Evolutionary conservation across 2,113 vertebrate genomes (phyloP).

Genomic region (Dicaeum eximium): DNA sequence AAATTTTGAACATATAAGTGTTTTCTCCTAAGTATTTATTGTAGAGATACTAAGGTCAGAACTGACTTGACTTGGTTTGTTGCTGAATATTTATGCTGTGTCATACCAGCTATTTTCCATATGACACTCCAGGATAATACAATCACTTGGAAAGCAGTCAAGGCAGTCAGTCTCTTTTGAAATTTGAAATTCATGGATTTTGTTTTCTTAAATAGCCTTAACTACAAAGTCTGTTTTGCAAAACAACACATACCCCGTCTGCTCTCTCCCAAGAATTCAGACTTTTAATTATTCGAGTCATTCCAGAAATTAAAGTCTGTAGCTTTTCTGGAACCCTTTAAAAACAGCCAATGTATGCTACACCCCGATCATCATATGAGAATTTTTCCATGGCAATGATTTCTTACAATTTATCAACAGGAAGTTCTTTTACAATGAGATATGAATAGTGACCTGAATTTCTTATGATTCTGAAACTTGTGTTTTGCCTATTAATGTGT

Average conservation of each 20-base stretch:
- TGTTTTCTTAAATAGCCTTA: not conserved
- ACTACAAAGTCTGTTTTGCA: not conserved
- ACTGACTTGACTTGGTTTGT: not conserved
- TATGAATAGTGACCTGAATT: not conserved
- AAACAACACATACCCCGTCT: not conserved
- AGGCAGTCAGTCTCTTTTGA: not conserved
- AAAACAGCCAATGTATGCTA: not conserved
- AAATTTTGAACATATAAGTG: not conserved
- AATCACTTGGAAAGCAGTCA: slow-evolving; percentile 14
- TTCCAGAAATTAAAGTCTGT: not conserved
- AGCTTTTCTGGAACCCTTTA: not conserved
- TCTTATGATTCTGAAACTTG: not conserved
- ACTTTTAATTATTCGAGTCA: not conserved
- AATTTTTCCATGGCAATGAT: not conserved
- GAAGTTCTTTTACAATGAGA: not conserved
- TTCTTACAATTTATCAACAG: not conserved
- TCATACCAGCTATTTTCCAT: not conserved
- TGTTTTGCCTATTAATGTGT: not conserved
- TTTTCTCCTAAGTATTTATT: not conserved
- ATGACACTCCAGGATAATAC: not conserved
- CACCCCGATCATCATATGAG: not conserved
- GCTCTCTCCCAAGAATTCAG: not conserved
- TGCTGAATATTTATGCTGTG: not conserved
- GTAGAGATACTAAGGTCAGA: not conserved
- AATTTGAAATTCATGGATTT: not conserved